Evolutionary conservation across 2,797 vertebrate genomes (phyloP).

Genomic region (Mormyrops attenuatus): DNA sequence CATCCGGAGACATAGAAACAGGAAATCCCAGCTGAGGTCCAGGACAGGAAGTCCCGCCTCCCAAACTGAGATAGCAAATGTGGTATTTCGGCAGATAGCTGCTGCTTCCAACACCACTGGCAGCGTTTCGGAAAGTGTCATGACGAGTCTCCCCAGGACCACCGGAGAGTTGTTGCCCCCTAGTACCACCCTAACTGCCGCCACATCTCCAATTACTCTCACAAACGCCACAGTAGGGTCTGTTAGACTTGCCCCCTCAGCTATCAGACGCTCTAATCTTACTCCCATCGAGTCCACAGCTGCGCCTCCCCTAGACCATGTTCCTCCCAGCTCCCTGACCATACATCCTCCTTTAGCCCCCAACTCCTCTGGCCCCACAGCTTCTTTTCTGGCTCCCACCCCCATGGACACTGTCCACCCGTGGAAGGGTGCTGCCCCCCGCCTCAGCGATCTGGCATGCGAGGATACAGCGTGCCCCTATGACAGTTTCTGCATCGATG

Average conservation of each 20-base stretch:
- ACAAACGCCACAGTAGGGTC: not conserved
- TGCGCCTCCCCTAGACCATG: not conserved
- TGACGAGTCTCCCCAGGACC: constrained; percentile 4
- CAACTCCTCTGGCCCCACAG: constrained; percentile 21
- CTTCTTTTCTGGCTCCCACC: constrained; percentile 13
- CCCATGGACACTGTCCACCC: constrained; percentile 34
- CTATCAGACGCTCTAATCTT: not conserved
- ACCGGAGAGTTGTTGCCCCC: not conserved
- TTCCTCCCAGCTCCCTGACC: not conserved
- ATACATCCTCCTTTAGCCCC: not conserved
- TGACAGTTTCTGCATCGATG: constrained; percentile 84
- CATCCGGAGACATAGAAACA: constrained; percentile 53
- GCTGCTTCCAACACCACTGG: constrained; percentile 9
- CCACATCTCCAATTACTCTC: constrained; percentile 22
- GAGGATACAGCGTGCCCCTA: constrained; percentile 78
- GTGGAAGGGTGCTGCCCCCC: constrained; percentile 51
- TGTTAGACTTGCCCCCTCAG: not conserved
- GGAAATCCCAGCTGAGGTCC: constrained; percentile 68
- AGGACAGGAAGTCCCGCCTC: not conserved
- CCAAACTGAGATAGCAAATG: constrained; percentile 49
- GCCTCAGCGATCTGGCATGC: constrained; percentile 70
- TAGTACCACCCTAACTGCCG: not conserved
- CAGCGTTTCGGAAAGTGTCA: constrained; percentile 34
- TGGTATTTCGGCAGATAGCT: constrained; percentile 43
- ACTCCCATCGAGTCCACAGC: not conserved